A percentile compares a stretch with the other conserved stretches of the same genome.
Evolutionary conservation across 2,888 invertebrate species (phyloP).

Genomic region (Lycophotia porphyrea): DNA sequence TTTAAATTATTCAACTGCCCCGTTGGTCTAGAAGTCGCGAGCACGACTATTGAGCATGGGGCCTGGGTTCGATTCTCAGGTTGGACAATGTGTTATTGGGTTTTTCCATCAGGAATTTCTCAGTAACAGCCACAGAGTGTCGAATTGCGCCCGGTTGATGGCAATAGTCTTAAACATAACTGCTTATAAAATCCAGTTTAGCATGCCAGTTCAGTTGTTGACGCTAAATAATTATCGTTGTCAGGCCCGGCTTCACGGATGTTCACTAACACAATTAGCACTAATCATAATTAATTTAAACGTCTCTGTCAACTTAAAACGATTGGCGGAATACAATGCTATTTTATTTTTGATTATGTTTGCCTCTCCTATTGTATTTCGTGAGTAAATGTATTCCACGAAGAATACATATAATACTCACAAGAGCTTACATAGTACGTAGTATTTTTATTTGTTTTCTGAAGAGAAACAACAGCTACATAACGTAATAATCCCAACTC

Average conservation of each 20-base stretch:
- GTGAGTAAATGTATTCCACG: neutral
- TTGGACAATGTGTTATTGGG: too few species aligned
- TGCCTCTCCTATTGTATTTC: neutral
- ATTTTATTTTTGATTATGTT: neutral
- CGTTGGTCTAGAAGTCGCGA: too few species aligned
- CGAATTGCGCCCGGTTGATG: too few species aligned
- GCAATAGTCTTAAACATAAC: too few species aligned
- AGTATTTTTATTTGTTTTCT: neutral
- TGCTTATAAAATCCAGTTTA: neutral
- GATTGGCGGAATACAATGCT: neutral
- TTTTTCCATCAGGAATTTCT: too few species aligned
- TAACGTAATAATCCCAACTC: neutral
- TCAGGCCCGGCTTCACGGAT: neutral
- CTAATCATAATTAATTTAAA: constrained; percentile 1
- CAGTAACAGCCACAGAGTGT: too few species aligned
- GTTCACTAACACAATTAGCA: neutral
- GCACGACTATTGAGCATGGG: too few species aligned
- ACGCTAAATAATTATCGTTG: neutral
- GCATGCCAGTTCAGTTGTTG: neutral
- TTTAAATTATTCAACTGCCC: too few species aligned
- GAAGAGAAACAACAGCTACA: neutral
- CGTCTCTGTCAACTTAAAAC: constrained; percentile 4
- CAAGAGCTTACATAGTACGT: neutral
- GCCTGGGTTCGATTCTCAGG: too few species aligned
- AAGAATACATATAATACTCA: neutral